Base-by-base conservation (phyloP, 2,888 invertebrate genomes). In the Thereva nobilitata region DNA sequence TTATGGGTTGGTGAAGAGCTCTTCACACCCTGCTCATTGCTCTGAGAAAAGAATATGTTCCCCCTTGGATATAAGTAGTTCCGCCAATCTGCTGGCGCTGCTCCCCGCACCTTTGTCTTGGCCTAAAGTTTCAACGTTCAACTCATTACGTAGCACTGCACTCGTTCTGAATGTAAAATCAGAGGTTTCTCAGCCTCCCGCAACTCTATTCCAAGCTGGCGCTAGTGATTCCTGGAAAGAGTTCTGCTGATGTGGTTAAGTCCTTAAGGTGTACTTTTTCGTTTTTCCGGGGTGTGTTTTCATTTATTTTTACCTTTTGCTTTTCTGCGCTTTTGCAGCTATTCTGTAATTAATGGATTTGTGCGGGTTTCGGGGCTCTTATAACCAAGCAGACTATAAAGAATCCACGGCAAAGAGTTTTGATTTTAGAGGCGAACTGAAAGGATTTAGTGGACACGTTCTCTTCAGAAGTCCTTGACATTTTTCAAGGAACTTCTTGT, bases 131-230 rank as follows among this genome's bases (percentile, higher is more conserved):
- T 23, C 23, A 23, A 23, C 23, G 23, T 23, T 23, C 23, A 23
- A 23, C 38, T 59, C 45, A 59, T 59, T 59, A 59, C 57, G 47
- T 23, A 47, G 45, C 23, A 12, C 45, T 47, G 57, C 57, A 59
- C 10, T 37, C 37, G 35, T 38, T 59, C 35, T 57, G 35, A 57
- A 45, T 44, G 9, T 10, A 37, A 57, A 57, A 57, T 57, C 56
- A 8, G 56, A 57, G 42, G 42, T 57, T 57, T 57, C 56, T 45
- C 56, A 57, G 5, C 34, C 10, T n/a, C 44, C n/a, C 34, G 44
- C 9, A n/a, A 35, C 45, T 10, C n/a, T 10, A 42, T 6, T 45
- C 12, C 34, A 23, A 3, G 23, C 1, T 50, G 6, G 10, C 23
- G 35, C 2, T 34, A 34, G 34, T 47, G 47, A 47, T n/a, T 50